A percentile compares a stretch with the other conserved stretches of the same genome.
These are phyloP conservation scores for Polyodon spathula DNA, from an alignment of 2,113 vertebrate species.

Conservation along the genomic window DNA sequence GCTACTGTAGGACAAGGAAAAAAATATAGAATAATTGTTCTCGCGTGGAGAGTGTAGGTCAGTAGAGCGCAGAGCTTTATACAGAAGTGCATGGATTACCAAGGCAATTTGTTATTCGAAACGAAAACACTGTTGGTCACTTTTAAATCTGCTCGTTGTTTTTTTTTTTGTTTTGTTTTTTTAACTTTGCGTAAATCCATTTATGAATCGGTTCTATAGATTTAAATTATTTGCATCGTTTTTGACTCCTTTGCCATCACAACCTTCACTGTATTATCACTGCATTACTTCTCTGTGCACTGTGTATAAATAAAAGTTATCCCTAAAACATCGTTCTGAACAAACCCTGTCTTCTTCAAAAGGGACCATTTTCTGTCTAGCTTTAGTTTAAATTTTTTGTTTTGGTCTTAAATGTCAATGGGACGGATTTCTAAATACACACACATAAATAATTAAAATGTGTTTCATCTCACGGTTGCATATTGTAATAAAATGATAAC, in stretches of 20 bases:
- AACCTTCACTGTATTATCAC: constrained; percentile 23
- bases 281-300: constrained; percentile 21
- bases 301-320: constrained; percentile 23
- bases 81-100: too few relatives aligned
- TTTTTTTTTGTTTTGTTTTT: too few relatives aligned
- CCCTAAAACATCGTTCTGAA: neutral
- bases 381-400: constrained; percentile 9
- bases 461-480: constrained; percentile 67
- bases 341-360: neutral
- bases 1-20: too few relatives aligned
- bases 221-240: neutral
- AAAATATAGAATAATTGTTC: too few relatives aligned
- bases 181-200: too few relatives aligned
- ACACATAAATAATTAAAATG: constrained; percentile 38
- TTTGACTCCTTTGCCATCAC: constrained; percentile 17
- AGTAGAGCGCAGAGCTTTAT: too few relatives aligned
- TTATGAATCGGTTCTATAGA: neutral
- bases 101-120: too few relatives aligned
- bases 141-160: neutral
- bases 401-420: constrained; percentile 8
- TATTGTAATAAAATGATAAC: constrained; percentile 35
- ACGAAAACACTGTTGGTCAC: too few relatives aligned
- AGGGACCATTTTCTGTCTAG: constrained; percentile 27
- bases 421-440: constrained; percentile 4
- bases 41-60: too few relatives aligned